Evolutionary conservation across 1,140 invertebrate genomes (phyloP).

Genomic region (Drosophila erecta): DNA sequence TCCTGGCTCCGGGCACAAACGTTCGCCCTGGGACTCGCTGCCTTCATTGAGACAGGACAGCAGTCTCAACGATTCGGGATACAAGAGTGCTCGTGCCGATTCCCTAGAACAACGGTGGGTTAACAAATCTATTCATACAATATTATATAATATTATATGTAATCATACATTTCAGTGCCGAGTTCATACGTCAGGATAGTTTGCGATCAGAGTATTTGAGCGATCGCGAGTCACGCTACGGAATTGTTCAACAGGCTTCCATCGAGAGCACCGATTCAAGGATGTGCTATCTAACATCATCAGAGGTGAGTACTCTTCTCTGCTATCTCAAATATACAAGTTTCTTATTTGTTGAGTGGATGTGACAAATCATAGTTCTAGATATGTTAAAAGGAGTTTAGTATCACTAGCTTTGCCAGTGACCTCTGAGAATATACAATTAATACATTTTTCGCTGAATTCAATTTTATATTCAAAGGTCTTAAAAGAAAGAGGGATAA

Average conservation of each 20-base stretch:
- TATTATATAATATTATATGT: not conserved
- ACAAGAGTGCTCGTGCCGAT: constrained; percentile 93
- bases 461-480: no score
- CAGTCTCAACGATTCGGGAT: constrained; percentile 93
- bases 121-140: not conserved
- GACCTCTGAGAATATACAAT: no score
- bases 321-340: not conserved
- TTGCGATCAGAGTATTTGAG: constrained; percentile 95
- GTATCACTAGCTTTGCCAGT: no score
- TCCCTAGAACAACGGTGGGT: constrained; percentile 92
- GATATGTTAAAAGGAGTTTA: no score
- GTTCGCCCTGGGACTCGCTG: constrained; percentile 93
- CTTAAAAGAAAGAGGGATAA: no score
- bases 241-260: constrained; percentile 95
- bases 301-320: constrained; percentile 92
- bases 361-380: not conserved
- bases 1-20: constrained; percentile 86
- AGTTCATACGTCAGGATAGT: constrained; percentile 95
- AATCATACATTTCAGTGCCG: constrained; percentile 87
- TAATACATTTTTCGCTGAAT: no score
- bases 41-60: constrained; percentile 92
- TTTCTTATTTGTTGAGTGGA: not conserved
- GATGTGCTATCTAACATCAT: constrained; percentile 96
- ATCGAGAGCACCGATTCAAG: constrained; percentile 96
- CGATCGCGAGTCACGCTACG: constrained; percentile 93